These are phyloP conservation scores for Chloroclystis v-ata DNA, from an alignment of 2,888 invertebrate genomes.

Conservation along the genomic window DNA sequence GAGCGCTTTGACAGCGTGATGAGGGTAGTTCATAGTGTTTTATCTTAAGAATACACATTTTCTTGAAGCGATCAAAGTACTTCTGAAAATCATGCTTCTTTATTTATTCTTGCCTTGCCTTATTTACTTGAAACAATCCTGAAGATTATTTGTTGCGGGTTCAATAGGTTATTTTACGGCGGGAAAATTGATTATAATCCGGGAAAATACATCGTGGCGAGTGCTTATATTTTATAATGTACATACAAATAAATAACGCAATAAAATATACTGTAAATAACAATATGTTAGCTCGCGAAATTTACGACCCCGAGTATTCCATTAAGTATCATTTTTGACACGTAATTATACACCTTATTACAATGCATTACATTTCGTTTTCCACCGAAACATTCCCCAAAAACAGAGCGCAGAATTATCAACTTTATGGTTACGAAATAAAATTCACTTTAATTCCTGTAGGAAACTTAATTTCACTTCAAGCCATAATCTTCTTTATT, in stretches of 20 bases:
- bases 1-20: background rate
- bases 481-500: conserved; percentile 14
- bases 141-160: too few relatives aligned
- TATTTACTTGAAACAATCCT: too few relatives aligned
- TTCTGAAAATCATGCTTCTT: too few relatives aligned
- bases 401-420: background rate
- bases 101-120: too few relatives aligned
- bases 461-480: background rate
- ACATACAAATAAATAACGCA: too few relatives aligned
- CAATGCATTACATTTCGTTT: background rate
- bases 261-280: conserved; percentile 27
- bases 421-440: background rate
- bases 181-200: too few relatives aligned
- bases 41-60: too few relatives aligned
- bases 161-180: too few relatives aligned
- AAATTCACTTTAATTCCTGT: background rate
- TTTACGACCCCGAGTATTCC: conserved; percentile 18
- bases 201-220: too few relatives aligned
- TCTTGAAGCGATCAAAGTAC: too few relatives aligned
- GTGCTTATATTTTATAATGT: too few relatives aligned
- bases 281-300: conserved; percentile 27
- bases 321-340: background rate
- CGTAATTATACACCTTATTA: background rate
- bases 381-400: background rate
- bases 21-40: background rate